phyloP scores from a whole-genome alignment of 2,113 vertebrate species.

The Neolamprologus sp. region DNA sequence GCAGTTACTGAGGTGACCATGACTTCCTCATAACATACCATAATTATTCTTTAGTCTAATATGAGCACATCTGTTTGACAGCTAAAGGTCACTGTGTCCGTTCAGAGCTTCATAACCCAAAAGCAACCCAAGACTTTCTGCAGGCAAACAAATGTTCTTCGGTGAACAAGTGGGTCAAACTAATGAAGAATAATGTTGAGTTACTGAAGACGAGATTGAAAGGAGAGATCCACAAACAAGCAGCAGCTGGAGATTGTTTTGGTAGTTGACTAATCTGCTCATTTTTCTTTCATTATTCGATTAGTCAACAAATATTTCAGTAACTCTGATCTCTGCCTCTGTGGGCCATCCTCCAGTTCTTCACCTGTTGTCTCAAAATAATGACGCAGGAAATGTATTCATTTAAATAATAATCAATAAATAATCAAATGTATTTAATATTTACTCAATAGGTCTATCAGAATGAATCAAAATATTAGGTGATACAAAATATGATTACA shows the following conservation, averaged over 20 bases:
- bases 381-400: rapidly evolving
- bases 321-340: background rate
- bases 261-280: background rate
- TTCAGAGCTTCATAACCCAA: background rate
- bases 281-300: background rate
- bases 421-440: background rate
- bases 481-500: background rate
- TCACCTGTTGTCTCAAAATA: background rate
- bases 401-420: too few relatives aligned
- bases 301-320: background rate
- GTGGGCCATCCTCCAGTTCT: background rate
- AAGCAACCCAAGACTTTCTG: background rate
- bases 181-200: background rate
- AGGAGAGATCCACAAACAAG: background rate
- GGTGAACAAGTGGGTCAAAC: background rate
- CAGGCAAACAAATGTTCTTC: background rate
- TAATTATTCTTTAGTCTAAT: background rate
- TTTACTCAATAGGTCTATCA: background rate
- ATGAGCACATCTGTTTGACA: background rate
- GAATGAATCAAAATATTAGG: background rate
- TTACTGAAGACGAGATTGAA: background rate
- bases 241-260: background rate
- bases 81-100: rapidly evolving
- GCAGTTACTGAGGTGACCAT: background rate
- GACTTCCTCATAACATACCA: rapidly evolving